Evolutionary conservation across 1,140 invertebrate genomes (phyloP).

Genomic region (Cryptotermes secundus): DNA sequence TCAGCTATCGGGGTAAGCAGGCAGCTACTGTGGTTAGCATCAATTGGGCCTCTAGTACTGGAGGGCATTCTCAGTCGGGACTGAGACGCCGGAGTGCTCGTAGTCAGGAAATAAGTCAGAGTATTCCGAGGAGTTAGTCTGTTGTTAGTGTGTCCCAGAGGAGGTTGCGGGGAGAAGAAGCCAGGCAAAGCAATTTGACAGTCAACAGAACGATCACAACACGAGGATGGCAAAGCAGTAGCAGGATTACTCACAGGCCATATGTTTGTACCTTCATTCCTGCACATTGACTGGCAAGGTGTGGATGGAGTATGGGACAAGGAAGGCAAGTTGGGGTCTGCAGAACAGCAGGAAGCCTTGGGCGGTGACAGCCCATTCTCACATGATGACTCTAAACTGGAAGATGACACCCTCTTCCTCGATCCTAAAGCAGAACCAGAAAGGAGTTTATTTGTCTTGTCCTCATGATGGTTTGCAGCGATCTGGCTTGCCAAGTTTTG

Average conservation of each 20-base stretch:
- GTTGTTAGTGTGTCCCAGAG: slow-evolving; percentile 24
- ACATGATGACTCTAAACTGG: not conserved
- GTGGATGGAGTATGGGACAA: not conserved
- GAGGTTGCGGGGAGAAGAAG: not conserved
- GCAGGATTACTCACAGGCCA: slow-evolving; percentile 16
- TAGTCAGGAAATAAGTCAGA: slow-evolving; percentile 13
- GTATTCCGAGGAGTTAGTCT: slow-evolving; percentile 29
- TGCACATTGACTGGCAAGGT: not conserved
- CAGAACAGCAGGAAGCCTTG: slow-evolving; percentile 21
- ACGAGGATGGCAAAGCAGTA: no score
- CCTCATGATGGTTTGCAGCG: no score
- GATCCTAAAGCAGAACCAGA: not conserved
- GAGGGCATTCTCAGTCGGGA: not conserved
- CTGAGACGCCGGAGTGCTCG: slow-evolving; percentile 33
- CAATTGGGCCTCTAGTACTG: slow-evolving; percentile 6
- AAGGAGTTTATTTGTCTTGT: no score
- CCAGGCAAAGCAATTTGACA: not conserved
- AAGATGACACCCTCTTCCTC: not conserved
- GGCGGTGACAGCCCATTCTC: not conserved
- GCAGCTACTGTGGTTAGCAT: slow-evolving; percentile 31
- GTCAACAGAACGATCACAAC: not conserved
- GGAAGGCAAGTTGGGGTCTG: not conserved
- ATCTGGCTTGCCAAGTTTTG: no score
- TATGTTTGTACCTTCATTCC: not conserved
- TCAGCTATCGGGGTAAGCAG: slow-evolving; percentile 56